Conservation (phyloP, 2,113 vertebrate species). For the Psettodes erumei region DNA sequence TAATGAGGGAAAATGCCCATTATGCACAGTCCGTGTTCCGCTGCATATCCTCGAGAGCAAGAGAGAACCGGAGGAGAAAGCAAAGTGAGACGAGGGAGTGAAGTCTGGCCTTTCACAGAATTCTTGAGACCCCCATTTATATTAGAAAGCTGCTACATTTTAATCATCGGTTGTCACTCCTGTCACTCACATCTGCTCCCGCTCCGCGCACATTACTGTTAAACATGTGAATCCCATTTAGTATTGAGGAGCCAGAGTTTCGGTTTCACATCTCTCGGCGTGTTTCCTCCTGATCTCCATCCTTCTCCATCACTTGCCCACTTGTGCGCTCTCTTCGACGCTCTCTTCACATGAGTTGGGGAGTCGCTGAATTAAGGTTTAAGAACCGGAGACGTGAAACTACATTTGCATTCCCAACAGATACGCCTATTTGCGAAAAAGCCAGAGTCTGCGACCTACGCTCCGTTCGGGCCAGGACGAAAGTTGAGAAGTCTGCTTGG, state of each 20-base stretch:
- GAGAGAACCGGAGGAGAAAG: not conserved
- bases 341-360: not conserved
- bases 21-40: not conserved
- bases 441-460: not conserved
- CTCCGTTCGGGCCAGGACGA: not conserved
- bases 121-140: too few species aligned
- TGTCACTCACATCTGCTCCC: not conserved
- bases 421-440: not conserved
- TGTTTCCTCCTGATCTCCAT: not conserved
- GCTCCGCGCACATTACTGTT: not conserved
- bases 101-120: not conserved
- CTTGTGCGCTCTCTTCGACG: not conserved
- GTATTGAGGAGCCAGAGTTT: not conserved
- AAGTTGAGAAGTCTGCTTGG: slow-evolving; percentile 4
- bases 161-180: not conserved
- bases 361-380: slow-evolving; percentile 11
- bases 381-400: not conserved
- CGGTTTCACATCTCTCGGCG: not conserved
- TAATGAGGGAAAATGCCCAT: slow-evolving; percentile 6
- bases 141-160: not conserved
- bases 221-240: not conserved
- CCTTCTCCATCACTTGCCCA: not conserved
- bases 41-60: not conserved
- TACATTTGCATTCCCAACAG: not conserved
- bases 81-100: not conserved